Evolutionary conservation across 2,797 vertebrate genomes (phyloP).

Genomic region (Centroberyx gerrardi): DNA sequence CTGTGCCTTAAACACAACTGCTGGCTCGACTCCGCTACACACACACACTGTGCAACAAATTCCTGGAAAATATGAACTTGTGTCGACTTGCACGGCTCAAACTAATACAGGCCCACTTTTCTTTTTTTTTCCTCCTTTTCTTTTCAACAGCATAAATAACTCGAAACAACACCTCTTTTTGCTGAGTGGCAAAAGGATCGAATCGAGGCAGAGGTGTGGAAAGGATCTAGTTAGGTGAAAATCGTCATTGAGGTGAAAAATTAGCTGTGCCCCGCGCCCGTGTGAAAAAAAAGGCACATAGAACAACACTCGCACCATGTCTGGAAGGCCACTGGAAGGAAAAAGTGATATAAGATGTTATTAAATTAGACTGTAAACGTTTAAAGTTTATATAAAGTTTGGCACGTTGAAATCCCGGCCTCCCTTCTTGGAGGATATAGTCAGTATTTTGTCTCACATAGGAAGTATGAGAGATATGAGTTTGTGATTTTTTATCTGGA

Average conservation of each 20-base stretch:
- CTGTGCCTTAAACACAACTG: conserved; percentile 71
- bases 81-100: conserved; percentile 83
- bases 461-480: not conserved
- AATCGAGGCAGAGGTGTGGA: conserved; percentile 31
- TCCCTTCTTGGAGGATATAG: not conserved
- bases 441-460: not conserved
- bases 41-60: conserved; percentile 75
- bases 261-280: conserved; percentile 23
- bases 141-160: conserved; percentile 78
- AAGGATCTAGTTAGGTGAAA: conserved; percentile 26
- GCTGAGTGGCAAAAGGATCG: conserved; percentile 48
- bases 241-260: conserved; percentile 38
- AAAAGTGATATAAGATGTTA: conserved; percentile 54
- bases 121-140: conserved; percentile 38
- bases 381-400: conserved; percentile 14
- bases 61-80: conserved; percentile 88
- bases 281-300: conserved; percentile 37
- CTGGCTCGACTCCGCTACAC: conserved; percentile 65
- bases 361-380: conserved; percentile 46
- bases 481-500: not conserved
- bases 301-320: conserved; percentile 44
- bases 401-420: not conserved
- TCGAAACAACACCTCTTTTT: conserved; percentile 78
- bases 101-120: conserved; percentile 74
- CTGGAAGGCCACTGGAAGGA: conserved; percentile 31